Evolutionary conservation across 2,113 vertebrate species (phyloP).

Genomic region (Chaetops frenatus): DNA sequence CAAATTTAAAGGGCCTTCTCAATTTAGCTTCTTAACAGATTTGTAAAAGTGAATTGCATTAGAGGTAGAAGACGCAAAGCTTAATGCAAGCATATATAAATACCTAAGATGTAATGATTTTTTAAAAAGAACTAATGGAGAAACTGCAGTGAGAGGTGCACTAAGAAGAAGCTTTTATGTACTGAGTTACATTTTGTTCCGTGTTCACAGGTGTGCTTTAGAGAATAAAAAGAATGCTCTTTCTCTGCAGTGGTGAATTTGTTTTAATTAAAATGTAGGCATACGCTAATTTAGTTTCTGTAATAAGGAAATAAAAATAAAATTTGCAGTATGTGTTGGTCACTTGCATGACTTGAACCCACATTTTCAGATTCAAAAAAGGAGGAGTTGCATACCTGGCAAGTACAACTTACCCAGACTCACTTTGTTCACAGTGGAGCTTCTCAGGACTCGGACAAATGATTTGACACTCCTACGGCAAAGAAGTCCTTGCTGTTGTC

Average conservation of each 20-base stretch:
- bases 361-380: background rate
- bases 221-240: constrained; percentile 43
- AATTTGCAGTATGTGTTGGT: constrained; percentile 30
- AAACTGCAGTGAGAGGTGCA: constrained; percentile 43
- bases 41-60: constrained; percentile 47
- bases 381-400: background rate
- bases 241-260: constrained; percentile 40
- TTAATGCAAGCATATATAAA: constrained; percentile 30
- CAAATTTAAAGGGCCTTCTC: constrained; percentile 32
- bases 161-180: constrained; percentile 27
- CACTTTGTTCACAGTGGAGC: background rate
- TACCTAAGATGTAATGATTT: constrained; percentile 56
- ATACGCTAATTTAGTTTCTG: constrained; percentile 36
- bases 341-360: background rate
- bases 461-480: background rate
- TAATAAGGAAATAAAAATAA: constrained; percentile 66
- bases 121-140: background rate
- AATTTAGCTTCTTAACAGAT: constrained; percentile 51
- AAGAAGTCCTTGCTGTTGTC: background rate
- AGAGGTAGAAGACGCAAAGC: constrained; percentile 42
- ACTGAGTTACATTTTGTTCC: constrained; percentile 39
- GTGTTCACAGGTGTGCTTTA: constrained; percentile 48
- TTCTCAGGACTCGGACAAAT: background rate
- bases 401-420: background rate
- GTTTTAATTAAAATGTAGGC: constrained; percentile 47